phyloP scores from a whole-genome alignment of 2,797 vertebrate genomes.

The Rallus crepitans region DNA sequence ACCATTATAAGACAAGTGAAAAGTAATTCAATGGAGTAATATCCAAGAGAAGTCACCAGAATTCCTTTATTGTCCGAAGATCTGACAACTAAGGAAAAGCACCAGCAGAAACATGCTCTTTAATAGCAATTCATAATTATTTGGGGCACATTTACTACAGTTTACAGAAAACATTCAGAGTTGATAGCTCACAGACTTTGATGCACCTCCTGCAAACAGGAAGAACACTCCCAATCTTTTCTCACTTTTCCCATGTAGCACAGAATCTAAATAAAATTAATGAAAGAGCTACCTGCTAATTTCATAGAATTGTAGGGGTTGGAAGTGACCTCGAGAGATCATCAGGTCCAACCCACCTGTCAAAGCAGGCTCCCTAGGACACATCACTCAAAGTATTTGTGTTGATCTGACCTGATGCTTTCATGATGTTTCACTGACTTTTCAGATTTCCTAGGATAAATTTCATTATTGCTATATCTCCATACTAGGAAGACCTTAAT shows the following conservation, averaged over 20 bases:
- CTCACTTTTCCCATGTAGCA: background rate
- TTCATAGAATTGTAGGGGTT: too few relatives aligned
- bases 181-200: background rate
- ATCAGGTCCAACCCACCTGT: too few relatives aligned
- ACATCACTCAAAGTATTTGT: background rate
- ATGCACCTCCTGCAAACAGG: background rate
- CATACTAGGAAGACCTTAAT: background rate
- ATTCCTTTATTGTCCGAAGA: background rate
- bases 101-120: background rate
- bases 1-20: background rate
- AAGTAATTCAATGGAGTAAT: background rate
- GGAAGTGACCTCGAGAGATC: too few relatives aligned
- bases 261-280: background rate
- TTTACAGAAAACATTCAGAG: background rate
- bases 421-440: background rate
- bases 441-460: background rate
- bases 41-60: background rate
- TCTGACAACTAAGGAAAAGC: background rate
- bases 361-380: too few relatives aligned
- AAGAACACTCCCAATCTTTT: background rate
- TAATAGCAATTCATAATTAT: background rate
- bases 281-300: background rate
- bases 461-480: background rate
- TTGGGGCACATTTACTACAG: background rate
- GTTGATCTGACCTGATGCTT: background rate